Conservation (phyloP, 2,797 vertebrate genomes). For the Semaprochilodus insignis region DNA sequence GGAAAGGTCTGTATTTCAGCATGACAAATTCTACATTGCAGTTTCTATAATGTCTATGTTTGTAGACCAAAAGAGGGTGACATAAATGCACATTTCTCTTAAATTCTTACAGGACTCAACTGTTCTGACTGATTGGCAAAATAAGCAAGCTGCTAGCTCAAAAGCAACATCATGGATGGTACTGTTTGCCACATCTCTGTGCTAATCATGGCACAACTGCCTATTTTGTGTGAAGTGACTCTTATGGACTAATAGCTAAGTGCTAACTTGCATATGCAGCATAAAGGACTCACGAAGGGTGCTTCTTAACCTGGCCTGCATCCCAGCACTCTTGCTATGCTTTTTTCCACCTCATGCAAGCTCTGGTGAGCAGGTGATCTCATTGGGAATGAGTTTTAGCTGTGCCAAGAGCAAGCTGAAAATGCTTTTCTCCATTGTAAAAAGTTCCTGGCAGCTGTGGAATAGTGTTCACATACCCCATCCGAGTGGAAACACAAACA, state of each 20-base stretch:
- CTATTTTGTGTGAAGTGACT: neutral
- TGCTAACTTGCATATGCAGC: neutral
- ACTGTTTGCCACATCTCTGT: neutral
- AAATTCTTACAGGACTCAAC: neutral
- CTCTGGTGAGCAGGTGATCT: neutral
- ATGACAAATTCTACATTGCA: neutral
- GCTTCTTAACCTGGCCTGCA: neutral
- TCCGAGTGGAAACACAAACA: neutral
- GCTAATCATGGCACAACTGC: neutral
- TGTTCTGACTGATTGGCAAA: neutral
- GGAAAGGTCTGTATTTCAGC: neutral
- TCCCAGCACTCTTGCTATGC: neutral
- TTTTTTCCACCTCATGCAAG: neutral
- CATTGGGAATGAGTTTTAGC: neutral
- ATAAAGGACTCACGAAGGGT: neutral
- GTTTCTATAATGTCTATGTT: neutral
- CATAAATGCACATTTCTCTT: neutral
- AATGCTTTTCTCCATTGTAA: neutral
- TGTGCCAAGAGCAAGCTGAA: neutral
- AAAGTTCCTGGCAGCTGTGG: slow-evolving; percentile 2
- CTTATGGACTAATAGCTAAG: neutral
- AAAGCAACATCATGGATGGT: neutral
- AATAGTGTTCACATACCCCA: neutral
- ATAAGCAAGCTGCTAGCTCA: neutral
- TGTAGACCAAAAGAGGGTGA: neutral